Percentiles rank a stretch among this genome's conserved stretches.
Conservation (phyloP, 2,113 vertebrate species). For the Tenrec ecaudatus region DNA sequence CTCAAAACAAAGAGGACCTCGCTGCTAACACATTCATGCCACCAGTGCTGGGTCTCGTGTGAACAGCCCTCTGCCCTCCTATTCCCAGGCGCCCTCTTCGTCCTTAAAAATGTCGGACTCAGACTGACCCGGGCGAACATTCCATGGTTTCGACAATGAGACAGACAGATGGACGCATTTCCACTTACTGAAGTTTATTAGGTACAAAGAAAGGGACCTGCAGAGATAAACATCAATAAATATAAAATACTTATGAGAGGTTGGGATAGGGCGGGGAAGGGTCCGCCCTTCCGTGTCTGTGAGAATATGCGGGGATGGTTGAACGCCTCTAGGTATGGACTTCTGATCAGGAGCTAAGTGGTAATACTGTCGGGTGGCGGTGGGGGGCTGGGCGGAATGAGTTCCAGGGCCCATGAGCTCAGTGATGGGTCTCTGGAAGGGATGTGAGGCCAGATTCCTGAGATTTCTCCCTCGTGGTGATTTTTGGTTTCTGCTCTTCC, state of each 20-base stretch:
- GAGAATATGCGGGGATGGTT: not conserved
- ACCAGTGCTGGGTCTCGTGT: too few species aligned
- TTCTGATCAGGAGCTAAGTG: not conserved
- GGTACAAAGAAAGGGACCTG: conserved; percentile 71
- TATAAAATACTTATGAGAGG: conserved; percentile 57
- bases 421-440: not conserved
- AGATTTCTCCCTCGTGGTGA: conserved; percentile 28
- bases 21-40: not conserved
- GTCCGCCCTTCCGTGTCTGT: not conserved
- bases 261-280: not conserved
- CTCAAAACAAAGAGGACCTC: not conserved
- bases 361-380: not conserved
- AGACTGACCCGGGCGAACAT: too few species aligned
- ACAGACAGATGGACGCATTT: not conserved
- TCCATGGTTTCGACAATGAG: not conserved
- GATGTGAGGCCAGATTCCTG: conserved; percentile 41
- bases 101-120: not conserved
- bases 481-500: conserved; percentile 59
- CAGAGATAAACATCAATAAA: conserved; percentile 62
- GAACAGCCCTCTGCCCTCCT: not conserved
- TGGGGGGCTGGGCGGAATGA: fast-evolving
- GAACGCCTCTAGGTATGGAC: not conserved
- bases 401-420: not conserved
- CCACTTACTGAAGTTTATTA: conserved; percentile 75
- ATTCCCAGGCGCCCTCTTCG: not conserved